Conservation (phyloP, 1,140 invertebrate genomes). For the Eumaeus atala region DNA sequence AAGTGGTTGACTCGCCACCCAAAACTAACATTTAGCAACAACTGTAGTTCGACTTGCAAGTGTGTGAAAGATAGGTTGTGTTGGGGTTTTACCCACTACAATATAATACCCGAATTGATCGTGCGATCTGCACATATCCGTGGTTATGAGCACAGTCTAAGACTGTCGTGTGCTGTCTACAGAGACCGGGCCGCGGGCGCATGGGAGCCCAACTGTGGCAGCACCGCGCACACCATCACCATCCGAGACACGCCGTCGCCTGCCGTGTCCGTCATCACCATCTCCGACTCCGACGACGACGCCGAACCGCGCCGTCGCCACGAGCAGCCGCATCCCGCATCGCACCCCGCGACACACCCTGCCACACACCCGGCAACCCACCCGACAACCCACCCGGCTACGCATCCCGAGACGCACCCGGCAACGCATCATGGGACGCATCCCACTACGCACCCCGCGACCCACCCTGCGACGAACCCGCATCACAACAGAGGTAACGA, state of each 20-base stretch:
- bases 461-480: conserved; percentile 14
- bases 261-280: conserved; percentile 95
- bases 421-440: too few relatives aligned
- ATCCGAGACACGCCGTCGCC: conserved; percentile 91
- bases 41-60: too few relatives aligned
- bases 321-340: not conserved
- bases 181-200: conserved; percentile 16
- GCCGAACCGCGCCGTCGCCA: conserved; percentile 63
- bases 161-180: too few relatives aligned
- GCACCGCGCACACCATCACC: conserved; percentile 71
- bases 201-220: conserved; percentile 57
- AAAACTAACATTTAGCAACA: too few relatives aligned
- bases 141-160: too few relatives aligned
- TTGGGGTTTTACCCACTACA: too few relatives aligned
- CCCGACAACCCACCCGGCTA: too few relatives aligned
- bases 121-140: too few relatives aligned
- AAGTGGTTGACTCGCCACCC: too few relatives aligned
- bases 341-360: not conserved
- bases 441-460: too few relatives aligned
- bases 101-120: too few relatives aligned
- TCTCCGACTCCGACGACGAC: conserved; percentile 97
- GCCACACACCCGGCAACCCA: not conserved
- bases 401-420: conserved; percentile 1
- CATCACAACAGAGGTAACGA: conserved; percentile 41
- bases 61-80: too few relatives aligned